Conservation (phyloP, 2,113 vertebrate genomes). For the Poecilia latipinna region DNA sequence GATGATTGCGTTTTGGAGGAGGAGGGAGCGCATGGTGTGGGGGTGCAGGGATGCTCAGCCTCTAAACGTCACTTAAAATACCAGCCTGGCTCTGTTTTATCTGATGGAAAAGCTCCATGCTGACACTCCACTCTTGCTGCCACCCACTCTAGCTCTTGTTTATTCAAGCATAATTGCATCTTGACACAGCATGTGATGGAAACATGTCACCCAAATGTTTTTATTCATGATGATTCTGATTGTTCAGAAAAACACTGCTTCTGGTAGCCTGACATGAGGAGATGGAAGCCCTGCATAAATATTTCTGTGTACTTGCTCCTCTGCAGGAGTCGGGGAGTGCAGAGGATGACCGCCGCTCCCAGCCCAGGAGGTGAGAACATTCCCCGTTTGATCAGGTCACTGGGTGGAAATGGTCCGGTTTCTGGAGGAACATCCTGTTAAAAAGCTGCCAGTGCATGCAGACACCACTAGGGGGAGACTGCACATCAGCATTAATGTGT, state of each 20-base stretch:
- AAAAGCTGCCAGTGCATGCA: neutral
- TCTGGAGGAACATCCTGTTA: neutral
- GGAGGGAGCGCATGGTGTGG: slow-evolving; percentile 2
- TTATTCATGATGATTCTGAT: slow-evolving; percentile 1
- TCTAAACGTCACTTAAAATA: slow-evolving; percentile 37
- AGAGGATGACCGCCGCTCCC: slow-evolving; percentile 92
- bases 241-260: neutral
- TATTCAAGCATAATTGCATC: slow-evolving; percentile 41
- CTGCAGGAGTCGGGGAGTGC: slow-evolving; percentile 92
- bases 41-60: slow-evolving; percentile 24
- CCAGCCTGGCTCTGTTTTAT: slow-evolving; percentile 6
- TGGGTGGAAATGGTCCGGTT: slow-evolving; percentile 14
- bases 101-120: slow-evolving; percentile 33
- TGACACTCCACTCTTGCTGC: neutral
- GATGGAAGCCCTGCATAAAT: too few species aligned
- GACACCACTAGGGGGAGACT: slow-evolving; percentile 65
- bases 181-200: slow-evolving; percentile 19
- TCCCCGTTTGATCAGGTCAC: slow-evolving; percentile 22
- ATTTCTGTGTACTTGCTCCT: slow-evolving; percentile 10
- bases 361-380: slow-evolving; percentile 89
- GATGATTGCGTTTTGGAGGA: slow-evolving; percentile 57
- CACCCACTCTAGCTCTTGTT: slow-evolving; percentile 9
- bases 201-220: slow-evolving; percentile 1
- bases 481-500: slow-evolving; percentile 20
- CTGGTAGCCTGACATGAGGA: neutral